These are phyloP conservation scores for Scelioninae gen. 1 DNA, from an alignment of 2,888 invertebrate species.

Conservation along the genomic window DNA sequence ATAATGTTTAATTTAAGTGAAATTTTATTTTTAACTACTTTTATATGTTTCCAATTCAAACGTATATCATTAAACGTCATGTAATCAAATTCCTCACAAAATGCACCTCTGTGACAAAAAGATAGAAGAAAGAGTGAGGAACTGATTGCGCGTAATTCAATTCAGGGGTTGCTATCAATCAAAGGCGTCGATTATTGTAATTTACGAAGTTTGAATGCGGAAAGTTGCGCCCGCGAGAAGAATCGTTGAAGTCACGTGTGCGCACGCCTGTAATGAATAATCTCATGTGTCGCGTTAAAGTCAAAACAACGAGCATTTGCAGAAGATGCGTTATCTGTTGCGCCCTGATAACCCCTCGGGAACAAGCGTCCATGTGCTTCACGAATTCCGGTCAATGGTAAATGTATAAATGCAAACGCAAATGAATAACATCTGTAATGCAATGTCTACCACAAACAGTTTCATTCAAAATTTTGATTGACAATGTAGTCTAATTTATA, in stretches of 20 bases:
- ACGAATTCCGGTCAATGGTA: slow-evolving; percentile 70
- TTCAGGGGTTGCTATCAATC: slow-evolving; percentile 51
- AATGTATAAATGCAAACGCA: slow-evolving; percentile 16
- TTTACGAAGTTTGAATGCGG: slow-evolving; percentile 59
- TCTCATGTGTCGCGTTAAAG: slow-evolving; percentile 55
- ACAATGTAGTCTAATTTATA: no score
- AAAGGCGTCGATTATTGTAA: slow-evolving; percentile 49
- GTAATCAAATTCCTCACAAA: not conserved
- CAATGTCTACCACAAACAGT: not conserved
- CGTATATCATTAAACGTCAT: not conserved
- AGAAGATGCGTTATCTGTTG: slow-evolving; percentile 66
- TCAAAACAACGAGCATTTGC: slow-evolving; percentile 63
- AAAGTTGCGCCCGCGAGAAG: slow-evolving; percentile 33
- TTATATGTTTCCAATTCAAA: no score
- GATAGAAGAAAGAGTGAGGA: not conserved
- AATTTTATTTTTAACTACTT: no score
- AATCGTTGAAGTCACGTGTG: slow-evolving; percentile 61
- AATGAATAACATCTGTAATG: not conserved
- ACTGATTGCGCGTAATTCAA: slow-evolving; percentile 49
- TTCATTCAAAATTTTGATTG: not conserved
- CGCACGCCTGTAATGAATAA: slow-evolving; percentile 42
- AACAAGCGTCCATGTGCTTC: slow-evolving; percentile 66
- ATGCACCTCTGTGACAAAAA: not conserved
- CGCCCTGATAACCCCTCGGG: slow-evolving; percentile 72
- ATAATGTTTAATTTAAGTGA: not conserved